These are phyloP conservation scores for Melanostoma mellinum DNA, from an alignment of 2,888 invertebrate species.

Conservation along the genomic window DNA sequence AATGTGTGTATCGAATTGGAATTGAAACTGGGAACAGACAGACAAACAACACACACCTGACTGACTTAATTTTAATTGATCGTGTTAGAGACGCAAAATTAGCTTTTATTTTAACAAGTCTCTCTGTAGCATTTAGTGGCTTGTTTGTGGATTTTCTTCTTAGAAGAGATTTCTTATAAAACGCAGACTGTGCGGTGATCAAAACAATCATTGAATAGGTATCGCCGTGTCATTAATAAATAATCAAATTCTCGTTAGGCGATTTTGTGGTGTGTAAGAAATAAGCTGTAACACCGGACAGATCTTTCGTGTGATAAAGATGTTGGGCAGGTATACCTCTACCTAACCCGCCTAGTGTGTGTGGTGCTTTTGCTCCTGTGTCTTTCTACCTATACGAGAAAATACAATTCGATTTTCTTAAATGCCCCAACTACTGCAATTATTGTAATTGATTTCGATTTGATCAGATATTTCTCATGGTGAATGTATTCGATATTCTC, in stretches of 20 bases:
- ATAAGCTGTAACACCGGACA: background rate
- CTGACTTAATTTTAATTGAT: conserved; percentile 64
- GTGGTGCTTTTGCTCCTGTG: too few species aligned
- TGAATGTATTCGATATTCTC: too few species aligned
- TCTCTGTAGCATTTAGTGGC: conserved; percentile 2
- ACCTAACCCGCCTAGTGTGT: too few species aligned
- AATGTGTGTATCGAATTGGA: too few species aligned
- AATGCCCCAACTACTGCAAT: too few species aligned
- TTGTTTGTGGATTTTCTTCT: conserved; percentile 21
- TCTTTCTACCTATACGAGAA: too few species aligned
- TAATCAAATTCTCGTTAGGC: conserved; percentile 78
- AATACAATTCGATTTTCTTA: too few species aligned
- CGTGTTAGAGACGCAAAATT: conserved; percentile 14
- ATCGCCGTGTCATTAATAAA: conserved; percentile 77
- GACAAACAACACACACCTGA: conserved; percentile 14
- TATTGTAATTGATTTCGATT: too few species aligned
- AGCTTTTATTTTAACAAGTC: conserved; percentile 31
- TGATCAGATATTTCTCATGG: too few species aligned
- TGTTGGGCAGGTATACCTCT: too few species aligned
- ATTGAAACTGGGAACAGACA: conserved; percentile 15
- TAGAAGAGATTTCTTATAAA: conserved; percentile 46
- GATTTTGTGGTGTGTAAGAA: background rate
- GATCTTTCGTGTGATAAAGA: too few species aligned
- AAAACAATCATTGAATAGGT: conserved; percentile 53
- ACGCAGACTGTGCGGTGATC: conserved; percentile 19